A percentile compares a stretch with the other conserved stretches of the same genome.
Evolutionary conservation across 2,113 vertebrate species (phyloP).

Genomic region (Syrrhaptes paradoxus): DNA sequence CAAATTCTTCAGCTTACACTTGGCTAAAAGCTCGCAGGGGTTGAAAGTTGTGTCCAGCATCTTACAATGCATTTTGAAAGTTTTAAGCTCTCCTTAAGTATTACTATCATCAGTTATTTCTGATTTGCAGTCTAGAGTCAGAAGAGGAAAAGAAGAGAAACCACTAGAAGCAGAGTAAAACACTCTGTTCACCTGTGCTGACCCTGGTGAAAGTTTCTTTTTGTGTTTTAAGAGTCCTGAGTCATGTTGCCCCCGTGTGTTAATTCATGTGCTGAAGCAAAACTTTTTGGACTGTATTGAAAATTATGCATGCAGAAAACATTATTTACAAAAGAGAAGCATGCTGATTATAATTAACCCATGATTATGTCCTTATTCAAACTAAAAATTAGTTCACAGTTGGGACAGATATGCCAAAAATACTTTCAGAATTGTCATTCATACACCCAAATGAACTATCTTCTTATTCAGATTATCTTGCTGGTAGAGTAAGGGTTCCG

Average conservation of each 20-base stretch:
- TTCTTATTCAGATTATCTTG: not conserved
- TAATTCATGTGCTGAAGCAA: slow-evolving; percentile 18
- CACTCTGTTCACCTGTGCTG: not conserved
- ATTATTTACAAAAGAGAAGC: slow-evolving; percentile 30
- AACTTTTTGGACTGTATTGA: slow-evolving; percentile 3
- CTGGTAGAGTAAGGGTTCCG: not conserved
- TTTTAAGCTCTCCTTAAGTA: not conserved
- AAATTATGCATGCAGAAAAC: slow-evolving; percentile 45
- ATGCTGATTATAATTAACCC: slow-evolving; percentile 54
- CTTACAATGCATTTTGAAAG: not conserved
- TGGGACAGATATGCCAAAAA: slow-evolving; percentile 35
- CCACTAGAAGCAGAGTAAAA: not conserved
- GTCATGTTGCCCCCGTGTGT: not conserved
- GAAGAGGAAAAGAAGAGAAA: not conserved
- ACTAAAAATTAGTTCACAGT: slow-evolving; percentile 37
- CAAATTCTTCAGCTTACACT: not conserved
- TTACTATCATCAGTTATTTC: not conserved
- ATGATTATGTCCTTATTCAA: slow-evolving; percentile 37
- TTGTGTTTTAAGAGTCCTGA: not conserved
- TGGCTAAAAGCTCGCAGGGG: not conserved
- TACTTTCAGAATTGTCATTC: slow-evolving; percentile 30
- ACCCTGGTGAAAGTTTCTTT: not conserved
- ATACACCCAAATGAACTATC: not conserved
- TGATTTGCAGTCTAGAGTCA: not conserved
- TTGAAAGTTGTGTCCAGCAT: not conserved